phyloP scores from a whole-genome alignment of 2,888 invertebrate species.

The Kryphioiulus occultus region DNA sequence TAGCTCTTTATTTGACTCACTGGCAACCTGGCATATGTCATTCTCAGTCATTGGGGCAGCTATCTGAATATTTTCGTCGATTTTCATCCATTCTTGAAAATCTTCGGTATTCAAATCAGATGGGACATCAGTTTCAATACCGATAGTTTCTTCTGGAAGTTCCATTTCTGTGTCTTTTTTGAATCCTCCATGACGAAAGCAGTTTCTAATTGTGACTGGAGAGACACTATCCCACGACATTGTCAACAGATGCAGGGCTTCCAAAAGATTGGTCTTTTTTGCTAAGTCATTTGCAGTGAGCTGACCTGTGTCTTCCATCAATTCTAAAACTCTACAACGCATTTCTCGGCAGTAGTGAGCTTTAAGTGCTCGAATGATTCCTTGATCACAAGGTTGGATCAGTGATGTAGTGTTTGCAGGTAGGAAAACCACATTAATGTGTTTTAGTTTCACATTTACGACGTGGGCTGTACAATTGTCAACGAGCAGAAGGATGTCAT shows the following conservation, averaged over 20 bases:
- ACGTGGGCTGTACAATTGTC: slow-evolving; percentile 24
- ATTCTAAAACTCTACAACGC: not conserved
- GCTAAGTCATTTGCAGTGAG: not conserved
- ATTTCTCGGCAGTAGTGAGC: not conserved
- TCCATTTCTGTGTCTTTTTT: not conserved
- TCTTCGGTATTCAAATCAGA: too few relatives aligned
- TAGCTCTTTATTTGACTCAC: not conserved
- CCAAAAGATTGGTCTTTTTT: not conserved
- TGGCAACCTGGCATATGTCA: not conserved
- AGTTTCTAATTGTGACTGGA: not conserved
- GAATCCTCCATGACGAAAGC: not conserved
- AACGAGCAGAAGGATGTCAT: not conserved
- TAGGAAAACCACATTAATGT: not conserved
- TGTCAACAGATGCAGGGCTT: slow-evolving; percentile 33
- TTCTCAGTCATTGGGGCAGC: not conserved
- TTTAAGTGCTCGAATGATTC: slow-evolving; percentile 7
- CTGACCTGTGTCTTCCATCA: not conserved
- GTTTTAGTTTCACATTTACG: not conserved
- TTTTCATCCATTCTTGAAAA: too few relatives aligned
- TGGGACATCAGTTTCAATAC: not conserved
- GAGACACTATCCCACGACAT: slow-evolving; percentile 7
- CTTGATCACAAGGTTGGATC: slow-evolving; percentile 34
- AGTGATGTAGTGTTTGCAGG: not conserved
- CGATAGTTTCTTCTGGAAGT: not conserved
- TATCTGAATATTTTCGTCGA: too few relatives aligned